phyloP scores from a whole-genome alignment of 2,797 vertebrate species.

The Tragelaphus oryx region DNA sequence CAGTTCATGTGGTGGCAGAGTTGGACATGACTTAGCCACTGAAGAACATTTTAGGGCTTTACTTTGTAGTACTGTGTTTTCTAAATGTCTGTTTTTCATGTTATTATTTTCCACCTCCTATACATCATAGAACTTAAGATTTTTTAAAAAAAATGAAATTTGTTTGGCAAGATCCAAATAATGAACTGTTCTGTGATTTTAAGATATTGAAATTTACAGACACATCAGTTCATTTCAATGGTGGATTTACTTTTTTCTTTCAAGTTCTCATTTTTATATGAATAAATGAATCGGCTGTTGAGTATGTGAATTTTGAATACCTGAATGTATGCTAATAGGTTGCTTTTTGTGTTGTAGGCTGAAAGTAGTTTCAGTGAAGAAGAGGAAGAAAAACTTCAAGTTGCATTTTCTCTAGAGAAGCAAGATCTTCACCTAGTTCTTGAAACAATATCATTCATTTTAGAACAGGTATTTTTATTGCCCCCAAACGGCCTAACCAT shows the following conservation, averaged over 20 bases:
- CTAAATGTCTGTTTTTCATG: background rate
- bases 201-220: background rate
- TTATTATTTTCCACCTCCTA: background rate
- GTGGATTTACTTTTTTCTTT: background rate
- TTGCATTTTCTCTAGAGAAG: slow-evolving; percentile 91
- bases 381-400: slow-evolving; percentile 93
- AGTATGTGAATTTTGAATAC: background rate
- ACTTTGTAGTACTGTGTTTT: background rate
- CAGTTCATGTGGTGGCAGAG: background rate
- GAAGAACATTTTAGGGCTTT: background rate
- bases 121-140: background rate
- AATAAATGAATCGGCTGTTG: background rate
- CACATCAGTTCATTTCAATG: background rate
- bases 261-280: background rate
- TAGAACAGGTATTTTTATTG: slow-evolving; percentile 90
- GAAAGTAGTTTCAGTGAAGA: slow-evolving; percentile 95
- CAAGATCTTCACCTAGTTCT: slow-evolving; percentile 90
- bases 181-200: background rate
- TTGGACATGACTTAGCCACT: background rate
- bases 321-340: slow-evolving; percentile 3
- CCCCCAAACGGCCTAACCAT: background rate
- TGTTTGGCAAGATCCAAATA: background rate
- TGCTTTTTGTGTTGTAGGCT: slow-evolving; percentile 78
- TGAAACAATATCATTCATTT: slow-evolving; percentile 92
- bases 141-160: background rate